A percentile compares a stretch with the other conserved stretches of the same genome.
Evolutionary conservation across 1,140 invertebrate species (phyloP).

Genomic region (Vanessa tameamea): DNA sequence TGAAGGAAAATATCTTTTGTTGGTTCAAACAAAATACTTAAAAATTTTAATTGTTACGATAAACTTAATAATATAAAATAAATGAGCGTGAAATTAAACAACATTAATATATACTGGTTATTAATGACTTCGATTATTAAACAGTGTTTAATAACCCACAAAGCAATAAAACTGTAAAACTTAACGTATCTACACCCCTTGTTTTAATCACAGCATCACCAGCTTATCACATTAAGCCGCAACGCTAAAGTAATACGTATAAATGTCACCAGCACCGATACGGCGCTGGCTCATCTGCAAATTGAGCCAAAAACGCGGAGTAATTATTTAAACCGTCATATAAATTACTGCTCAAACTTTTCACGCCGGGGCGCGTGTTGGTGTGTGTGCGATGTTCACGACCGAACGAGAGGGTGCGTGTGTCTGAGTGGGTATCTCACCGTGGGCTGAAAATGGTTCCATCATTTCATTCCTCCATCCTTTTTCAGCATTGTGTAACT

Average conservation of each 20-base stretch:
- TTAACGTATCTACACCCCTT: conserved; percentile 11
- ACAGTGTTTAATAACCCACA: background rate
- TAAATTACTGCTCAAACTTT: conserved; percentile 80
- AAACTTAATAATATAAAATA: background rate
- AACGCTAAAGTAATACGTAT: conserved; percentile 60
- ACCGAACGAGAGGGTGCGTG: conserved; percentile 19
- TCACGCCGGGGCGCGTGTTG: conserved; percentile 54
- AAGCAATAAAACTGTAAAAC: background rate
- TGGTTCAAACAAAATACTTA: conserved; percentile 2
- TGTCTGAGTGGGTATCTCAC: conserved; percentile 58
- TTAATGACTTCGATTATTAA: too few relatives aligned
- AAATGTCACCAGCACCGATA: conserved; percentile 68
- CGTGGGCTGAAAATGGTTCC: conserved; percentile 73
- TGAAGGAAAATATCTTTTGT: conserved; percentile 45
- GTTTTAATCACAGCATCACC: conserved; percentile 47
- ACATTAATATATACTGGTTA: too few relatives aligned
- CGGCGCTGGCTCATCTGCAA: conserved; percentile 71
- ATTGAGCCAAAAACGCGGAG: conserved; percentile 78
- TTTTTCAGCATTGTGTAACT: conserved; percentile 74
- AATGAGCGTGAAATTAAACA: too few relatives aligned
- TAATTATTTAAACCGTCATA: conserved; percentile 81
- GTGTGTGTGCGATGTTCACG: conserved; percentile 47
- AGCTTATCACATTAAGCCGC: conserved; percentile 47
- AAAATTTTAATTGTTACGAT: background rate
- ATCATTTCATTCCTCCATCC: conserved; percentile 74